Base-by-base conservation (phyloP, 1,140 invertebrate species). In the Drosophila truncata region DNA sequence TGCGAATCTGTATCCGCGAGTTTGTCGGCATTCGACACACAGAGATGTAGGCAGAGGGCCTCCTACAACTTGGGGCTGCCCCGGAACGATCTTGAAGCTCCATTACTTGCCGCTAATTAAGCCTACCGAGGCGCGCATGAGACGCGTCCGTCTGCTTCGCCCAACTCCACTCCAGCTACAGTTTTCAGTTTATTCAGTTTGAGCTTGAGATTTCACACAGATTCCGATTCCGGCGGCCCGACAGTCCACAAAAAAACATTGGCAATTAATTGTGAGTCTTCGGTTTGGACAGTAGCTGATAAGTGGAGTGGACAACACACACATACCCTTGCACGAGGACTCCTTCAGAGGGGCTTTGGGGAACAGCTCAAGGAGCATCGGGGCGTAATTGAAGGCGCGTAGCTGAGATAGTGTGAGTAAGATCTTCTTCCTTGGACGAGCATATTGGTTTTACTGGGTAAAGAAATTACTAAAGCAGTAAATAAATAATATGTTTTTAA, bases 61-160 rank as follows among this genome's bases (percentile, higher is more conserved):
- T 90, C 85, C 84, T 88, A 88, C 84, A 88, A 90, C 84, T 74
- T 72, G 61, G 62, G 49, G 52, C 57, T 46, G 46, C 20, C 27
- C 47, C 29, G 62, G 33, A 59, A 65, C 77, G 82, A 69, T 61
- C 65, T 80, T 57, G 71, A 67, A 55, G 69, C 75, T 78, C 73
- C 84, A 80, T 88, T 87, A 87, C 73, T 88, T 64, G 84, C 85
- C 78, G 85, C 84, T 88, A 88, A 88, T 88, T 88, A 88, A 88
- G 84, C 85, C 81, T 88, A 87, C 83, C 76, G 80, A 86, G 52
- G 80, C 67, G 78, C 82, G 82, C 82, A 81, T 81, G 75, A 81
- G 59, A 46, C 77, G 80, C 66, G 60, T 47, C 39, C 37, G 47
- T 41, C 42, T 71, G 50, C 18, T 14, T 59, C 39, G 31, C 31